Evolutionary conservation across 2,888 invertebrate genomes (phyloP), one percentile per base, ranked within the genome.

Genomic region (Eucera pruinosa): DNA sequence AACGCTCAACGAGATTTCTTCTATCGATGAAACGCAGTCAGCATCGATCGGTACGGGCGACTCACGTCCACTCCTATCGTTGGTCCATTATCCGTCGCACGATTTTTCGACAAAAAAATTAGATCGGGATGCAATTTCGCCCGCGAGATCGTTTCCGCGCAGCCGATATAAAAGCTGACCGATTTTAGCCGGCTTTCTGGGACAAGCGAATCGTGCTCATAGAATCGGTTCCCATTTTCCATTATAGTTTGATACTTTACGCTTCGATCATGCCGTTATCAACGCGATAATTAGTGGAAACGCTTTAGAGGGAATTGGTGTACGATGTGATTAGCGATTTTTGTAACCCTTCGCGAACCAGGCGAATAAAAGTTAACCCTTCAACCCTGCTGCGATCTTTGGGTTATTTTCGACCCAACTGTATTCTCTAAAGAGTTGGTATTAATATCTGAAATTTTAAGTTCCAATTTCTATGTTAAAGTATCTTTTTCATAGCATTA

Each of bases 51-150:
- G 4, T 43, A 20, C 11, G 20, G 7, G n/a, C n/a, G n/a, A n/a
- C n/a, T n/a, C n/a, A n/a, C n/a, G n/a, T n/a, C n/a, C n/a, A n/a
- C n/a, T 30, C n/a, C 43, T 20, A 20, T 60, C 50, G 18, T n/a
- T 18, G 43, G 13, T 64, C 36, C 54, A 55, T 65, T 50, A 43
- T 18, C n/a, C 20, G 45, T n/a, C 27, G 58, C 45, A 13, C 27
- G 50, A 71, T 80, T 74, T 74, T 78, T 72, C 66, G 48, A 65
- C 13, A 39, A 36, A 54, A n/a, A 48, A 67, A 71, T 67, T 55
- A 64, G 58, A 71, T 43, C 43, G 33, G 7, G 43, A 25, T 7
- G 48, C 66, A 50, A 71, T 66, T 50, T 36, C 33, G 25, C 18
- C 15, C 13, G 18, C n/a, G 47, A 18, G 25, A 57, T 48, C 47